Base-by-base conservation (phyloP, 1,140 invertebrate genomes). In the Aphis gossypii region DNA sequence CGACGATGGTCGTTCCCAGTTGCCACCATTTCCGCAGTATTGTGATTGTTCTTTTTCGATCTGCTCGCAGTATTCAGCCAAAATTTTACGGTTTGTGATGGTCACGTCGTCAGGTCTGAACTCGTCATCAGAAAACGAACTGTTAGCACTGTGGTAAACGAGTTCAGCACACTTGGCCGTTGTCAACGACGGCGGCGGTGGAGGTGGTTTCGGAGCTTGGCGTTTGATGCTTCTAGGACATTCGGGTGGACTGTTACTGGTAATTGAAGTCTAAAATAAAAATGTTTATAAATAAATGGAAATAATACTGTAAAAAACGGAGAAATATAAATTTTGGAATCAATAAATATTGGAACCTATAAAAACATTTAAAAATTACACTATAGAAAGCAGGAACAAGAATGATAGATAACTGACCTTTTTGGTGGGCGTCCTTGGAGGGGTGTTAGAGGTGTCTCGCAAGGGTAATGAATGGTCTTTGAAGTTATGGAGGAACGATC, bases 401-500 rank as follows among this genome's bases (percentile, higher is more conserved):
- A 14, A 87, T 86, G 35, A 44, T 46, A 46, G 25, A 46, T 6
- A 1, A 86, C 48, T 23, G 4, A 92, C 93, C 68, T 87, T 93
- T 87, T 51, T 93, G 25, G 25, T 54, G 1, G 94, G 84, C 4
- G 94, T 76, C 44, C n/a, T 87, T 11, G 94, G 82, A 14, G 94
- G 93, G 6, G 94, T 83, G 23, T 95, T 95, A 8, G 94, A 38
- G 97, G 97, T 95, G 97, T 97, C 0, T 95, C 95, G 0, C 96
- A 96, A 60, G 97, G 94, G 95, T 96, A 97, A 54, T 95, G 97
- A 97, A 94, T 97, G 96, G 90, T 93, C 94, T 88, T 87, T 90
- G 44, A 94, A 95, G 25, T 96, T 96, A 94, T 97, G 97, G 25
- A 97, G 95, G 94, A 97, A 97, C 7, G 97, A 97, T 11, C 96